Evolutionary conservation across 2,888 invertebrate species (phyloP), one percentile per base, ranked within the genome.

Genomic region (Argyresthia albistria): DNA sequence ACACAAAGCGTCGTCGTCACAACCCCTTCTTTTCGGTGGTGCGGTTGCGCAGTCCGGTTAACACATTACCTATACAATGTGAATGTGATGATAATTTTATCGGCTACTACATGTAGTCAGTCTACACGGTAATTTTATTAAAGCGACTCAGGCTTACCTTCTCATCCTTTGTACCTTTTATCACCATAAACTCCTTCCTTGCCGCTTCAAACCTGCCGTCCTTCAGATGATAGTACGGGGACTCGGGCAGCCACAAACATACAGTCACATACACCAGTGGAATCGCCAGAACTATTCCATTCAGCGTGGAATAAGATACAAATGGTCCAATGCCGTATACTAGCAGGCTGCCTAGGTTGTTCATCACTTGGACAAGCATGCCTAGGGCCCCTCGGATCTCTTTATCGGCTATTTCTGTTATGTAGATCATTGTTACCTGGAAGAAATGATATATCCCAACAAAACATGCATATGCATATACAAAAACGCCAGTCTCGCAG

Each of bases 201-300:
- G 90, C 90, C 0, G 81, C 80, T 1, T 76, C 79, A 3, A 80
- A 61, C 35, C 83, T 73, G 1, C 83, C 88, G 54, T 84, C 82
- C 67, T 89, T 90, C 42, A 92, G 66, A 47, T 91, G 76, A 59
- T 84, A 91, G 59, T 91, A 90, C 1, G 91, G 91, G 0, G 91
- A 90, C 61, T 91, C 91, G 0, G 91, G 91, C 70, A 91, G 84
- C 88, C 89, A 90, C 8, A 77, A 56, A 60, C 90, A 90, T 0
- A 78, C 65, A 0, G 82, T 42, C 46, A 88, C 79, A 55, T 88
- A 89, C 15, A 80, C 56, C 4, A 89, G 59, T 0, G 90, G 89
- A 35, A 90, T 70, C 0, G 80, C 58, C 1, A 88, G 59, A 35
- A 89, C 75, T 15, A 87, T 73, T 25, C 77, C 76, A 73, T 91